Evolutionary conservation across 2,113 vertebrate species (phyloP), one percentile per base, ranked within the genome.

Genomic region (Malaclemys terrapin): DNA sequence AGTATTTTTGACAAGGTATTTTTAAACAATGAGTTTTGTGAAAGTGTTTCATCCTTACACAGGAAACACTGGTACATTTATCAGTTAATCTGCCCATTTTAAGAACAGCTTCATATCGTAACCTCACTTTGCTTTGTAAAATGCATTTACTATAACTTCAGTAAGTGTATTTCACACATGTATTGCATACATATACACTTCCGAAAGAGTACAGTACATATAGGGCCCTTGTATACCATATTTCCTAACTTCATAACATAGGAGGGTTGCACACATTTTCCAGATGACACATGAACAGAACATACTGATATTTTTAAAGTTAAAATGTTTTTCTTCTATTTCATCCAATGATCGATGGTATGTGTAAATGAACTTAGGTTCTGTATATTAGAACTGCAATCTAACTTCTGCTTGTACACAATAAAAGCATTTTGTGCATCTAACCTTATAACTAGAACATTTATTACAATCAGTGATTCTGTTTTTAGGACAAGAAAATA

Each of bases 391-490:
- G 85, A 98, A 93, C 80, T 20, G 93, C 91, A 88, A 91, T 93
- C 90, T 87, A 93, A 94, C 78, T 90, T 93, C 96, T 97, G 98
- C 98, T 97, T 97, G 93, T 95, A 98, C 87, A 91, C 84, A 98
- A 98, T 98, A 98, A 98, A 98, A 95, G 97, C 95, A 94, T 98
- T 98, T 96, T 97, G 96, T 96, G 98, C 97, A 97, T 91, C 97
- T 84, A 11, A 93, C 82, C 49, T 85, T 56, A 42, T 4, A 84
- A 57, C 72, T 84, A 47, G 47, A 69, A 80, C 87, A 27, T 24
- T 72, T 47, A 45, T 97, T 96, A 69, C 91, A 93, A 16, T n/a
- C 0, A 0, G 29, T 0, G 0, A 3, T 76, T 3, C 45, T 54
- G 35, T 4, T 11, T 59, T 53, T 16, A 9, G 2, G 84, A 38